phyloP scores from a whole-genome alignment of 2,888 invertebrate genomes.

The Augochlorella aurata region DNA sequence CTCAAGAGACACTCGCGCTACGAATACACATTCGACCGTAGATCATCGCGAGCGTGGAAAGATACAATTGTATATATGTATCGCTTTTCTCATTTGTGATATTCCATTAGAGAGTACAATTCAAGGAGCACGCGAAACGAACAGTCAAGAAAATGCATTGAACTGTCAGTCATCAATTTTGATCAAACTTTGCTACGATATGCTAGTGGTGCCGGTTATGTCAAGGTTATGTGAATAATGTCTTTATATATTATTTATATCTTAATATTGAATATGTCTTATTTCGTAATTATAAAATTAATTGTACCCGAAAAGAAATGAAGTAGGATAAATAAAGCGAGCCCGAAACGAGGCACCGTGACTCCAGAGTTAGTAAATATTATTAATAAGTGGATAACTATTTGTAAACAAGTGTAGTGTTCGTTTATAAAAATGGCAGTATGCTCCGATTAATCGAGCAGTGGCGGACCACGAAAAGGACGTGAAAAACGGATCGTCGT shows the following conservation, averaged over 20 bases:
- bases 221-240: too few relatives aligned
- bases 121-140: slow-evolving; percentile 3
- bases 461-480: neutral
- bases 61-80: slow-evolving; percentile 15
- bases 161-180: neutral
- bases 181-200: too few relatives aligned
- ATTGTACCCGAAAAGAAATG: neutral
- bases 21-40: slow-evolving; percentile 19
- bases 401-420: neutral
- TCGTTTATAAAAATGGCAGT: neutral
- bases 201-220: too few relatives aligned
- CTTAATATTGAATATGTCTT: too few relatives aligned
- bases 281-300: too few relatives aligned
- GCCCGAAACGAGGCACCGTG: neutral
- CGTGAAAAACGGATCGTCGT: neutral
- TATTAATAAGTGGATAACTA: neutral
- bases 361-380: neutral
- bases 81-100: neutral
- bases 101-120: neutral
- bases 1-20: slow-evolving; percentile 16
- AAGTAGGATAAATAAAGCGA: neutral
- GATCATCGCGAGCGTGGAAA: neutral
- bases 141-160: neutral
- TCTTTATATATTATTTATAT: too few relatives aligned
- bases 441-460: neutral